A percentile compares a stretch with the other conserved stretches of the same genome.
Evolutionary conservation across 2,888 invertebrate species (phyloP).

Genomic region (Sarcophaga subvicina): DNA sequence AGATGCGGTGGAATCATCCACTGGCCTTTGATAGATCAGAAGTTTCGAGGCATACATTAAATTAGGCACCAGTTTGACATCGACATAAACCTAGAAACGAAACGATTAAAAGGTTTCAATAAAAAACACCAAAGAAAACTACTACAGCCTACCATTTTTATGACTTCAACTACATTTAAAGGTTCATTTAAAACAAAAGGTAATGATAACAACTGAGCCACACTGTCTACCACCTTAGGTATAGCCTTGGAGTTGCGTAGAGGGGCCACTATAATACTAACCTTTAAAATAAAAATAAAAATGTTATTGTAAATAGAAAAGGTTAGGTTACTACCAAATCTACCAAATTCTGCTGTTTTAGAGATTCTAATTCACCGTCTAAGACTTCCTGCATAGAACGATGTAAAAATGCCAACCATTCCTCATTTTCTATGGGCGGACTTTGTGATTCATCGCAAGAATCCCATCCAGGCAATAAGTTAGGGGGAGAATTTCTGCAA

Average conservation of each 20-base stretch:
- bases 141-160: conserved; percentile 75
- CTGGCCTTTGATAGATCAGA: conserved; percentile 81
- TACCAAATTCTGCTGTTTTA: conserved; percentile 88
- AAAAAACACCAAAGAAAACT: conserved; percentile 76
- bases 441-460: conserved; percentile 83
- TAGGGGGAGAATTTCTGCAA: conserved; percentile 79
- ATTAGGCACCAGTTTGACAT: conserved; percentile 91
- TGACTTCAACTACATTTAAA: conserved; percentile 81
- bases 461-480: conserved; percentile 81
- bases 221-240: conserved; percentile 85
- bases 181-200: conserved; percentile 84
- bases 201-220: conserved; percentile 85
- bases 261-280: conserved; percentile 85
- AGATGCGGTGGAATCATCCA: conserved; percentile 76
- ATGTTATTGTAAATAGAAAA: background rate
- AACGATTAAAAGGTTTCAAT: conserved; percentile 75
- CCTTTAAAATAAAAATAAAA: conserved; percentile 75
- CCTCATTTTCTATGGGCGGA: conserved; percentile 90
- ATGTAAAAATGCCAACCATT: conserved; percentile 93
- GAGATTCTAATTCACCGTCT: conserved; percentile 89
- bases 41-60: conserved; percentile 90
- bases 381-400: conserved; percentile 92
- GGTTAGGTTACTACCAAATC: conserved; percentile 63
- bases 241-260: conserved; percentile 85
- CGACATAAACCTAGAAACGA: conserved; percentile 86